Percentiles rank a stretch among this genome's conserved stretches.
Evolutionary conservation across 2,113 vertebrate genomes (phyloP).

Genomic region (Nycticryphes semicollaris): DNA sequence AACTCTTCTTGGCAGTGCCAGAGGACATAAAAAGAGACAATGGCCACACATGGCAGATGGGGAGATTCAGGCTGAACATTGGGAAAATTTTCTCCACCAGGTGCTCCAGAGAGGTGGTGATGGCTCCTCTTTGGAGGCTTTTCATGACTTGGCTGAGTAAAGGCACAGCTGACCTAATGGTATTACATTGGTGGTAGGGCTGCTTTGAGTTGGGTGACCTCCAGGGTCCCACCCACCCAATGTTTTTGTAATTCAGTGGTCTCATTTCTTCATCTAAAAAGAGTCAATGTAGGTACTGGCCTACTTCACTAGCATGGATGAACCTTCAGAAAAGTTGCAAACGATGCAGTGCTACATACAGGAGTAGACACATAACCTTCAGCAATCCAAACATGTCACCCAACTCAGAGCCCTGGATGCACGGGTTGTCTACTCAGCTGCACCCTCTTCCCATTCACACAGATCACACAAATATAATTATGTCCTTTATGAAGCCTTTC

Average conservation of each 20-base stretch:
- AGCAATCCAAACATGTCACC: background rate
- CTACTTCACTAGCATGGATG: background rate
- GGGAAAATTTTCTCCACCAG: background rate
- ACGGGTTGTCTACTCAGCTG: background rate
- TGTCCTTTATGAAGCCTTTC: background rate
- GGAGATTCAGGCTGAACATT: background rate
- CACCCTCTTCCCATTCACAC: background rate
- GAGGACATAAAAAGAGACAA: background rate
- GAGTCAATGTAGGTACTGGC: background rate
- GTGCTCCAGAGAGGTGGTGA: background rate
- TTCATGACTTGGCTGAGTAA: background rate
- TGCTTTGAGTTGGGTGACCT: background rate
- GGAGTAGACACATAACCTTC: background rate
- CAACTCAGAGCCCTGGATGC: background rate
- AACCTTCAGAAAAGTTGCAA: background rate
- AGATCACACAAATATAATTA: background rate
- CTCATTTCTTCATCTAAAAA: background rate
- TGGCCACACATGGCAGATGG: rapidly evolving
- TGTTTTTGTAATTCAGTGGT: background rate
- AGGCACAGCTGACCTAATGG: background rate
- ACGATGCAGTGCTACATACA: background rate
- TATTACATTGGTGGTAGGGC: background rate
- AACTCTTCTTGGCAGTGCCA: background rate
- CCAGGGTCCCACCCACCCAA: background rate
- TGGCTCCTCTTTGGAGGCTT: background rate